Evolutionary conservation across 1,140 invertebrate species (phyloP).

Genomic region (Vollenhovia emeryi): DNA sequence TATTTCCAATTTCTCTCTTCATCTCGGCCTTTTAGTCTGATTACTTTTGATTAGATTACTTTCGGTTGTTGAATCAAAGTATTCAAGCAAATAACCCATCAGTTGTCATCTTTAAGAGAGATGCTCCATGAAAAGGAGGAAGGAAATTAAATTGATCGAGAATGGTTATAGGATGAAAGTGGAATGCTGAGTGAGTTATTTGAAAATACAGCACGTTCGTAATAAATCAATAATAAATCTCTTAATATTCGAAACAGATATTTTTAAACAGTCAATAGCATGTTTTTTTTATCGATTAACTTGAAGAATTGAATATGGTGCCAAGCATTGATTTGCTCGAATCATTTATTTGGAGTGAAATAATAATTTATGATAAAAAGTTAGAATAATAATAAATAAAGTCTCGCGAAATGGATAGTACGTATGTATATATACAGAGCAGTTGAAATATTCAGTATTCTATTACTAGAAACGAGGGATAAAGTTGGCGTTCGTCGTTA

Average conservation of each 20-base stretch:
- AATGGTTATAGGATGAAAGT: neutral
- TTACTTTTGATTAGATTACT: constrained; percentile 38
- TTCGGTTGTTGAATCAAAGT: constrained; percentile 21
- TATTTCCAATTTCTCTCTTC: neutral
- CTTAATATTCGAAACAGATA: constrained; percentile 36
- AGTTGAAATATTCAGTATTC: constrained; percentile 33
- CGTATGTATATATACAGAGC: neutral
- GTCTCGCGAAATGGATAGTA: neutral
- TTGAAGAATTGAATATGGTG: neutral
- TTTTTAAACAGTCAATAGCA: neutral
- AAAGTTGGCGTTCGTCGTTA: constrained; percentile 35
- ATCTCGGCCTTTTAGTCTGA: constrained; percentile 20
- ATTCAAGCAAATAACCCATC: constrained; percentile 56
- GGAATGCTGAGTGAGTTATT: neutral
- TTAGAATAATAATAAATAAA: constrained; percentile 2
- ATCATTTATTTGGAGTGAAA: neutral
- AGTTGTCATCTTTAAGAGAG: constrained; percentile 63
- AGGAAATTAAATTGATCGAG: constrained; percentile 50
- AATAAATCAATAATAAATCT: constrained; percentile 48
- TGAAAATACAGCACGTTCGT: constrained; percentile 29
- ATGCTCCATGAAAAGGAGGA: constrained; percentile 44
- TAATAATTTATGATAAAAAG: neutral
- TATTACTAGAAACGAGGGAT: constrained; percentile 29
- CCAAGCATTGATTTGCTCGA: neutral
- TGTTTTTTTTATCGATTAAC: neutral